phyloP scores from a whole-genome alignment of 2,888 invertebrate genomes.

The Orchesellides sinensis region DNA sequence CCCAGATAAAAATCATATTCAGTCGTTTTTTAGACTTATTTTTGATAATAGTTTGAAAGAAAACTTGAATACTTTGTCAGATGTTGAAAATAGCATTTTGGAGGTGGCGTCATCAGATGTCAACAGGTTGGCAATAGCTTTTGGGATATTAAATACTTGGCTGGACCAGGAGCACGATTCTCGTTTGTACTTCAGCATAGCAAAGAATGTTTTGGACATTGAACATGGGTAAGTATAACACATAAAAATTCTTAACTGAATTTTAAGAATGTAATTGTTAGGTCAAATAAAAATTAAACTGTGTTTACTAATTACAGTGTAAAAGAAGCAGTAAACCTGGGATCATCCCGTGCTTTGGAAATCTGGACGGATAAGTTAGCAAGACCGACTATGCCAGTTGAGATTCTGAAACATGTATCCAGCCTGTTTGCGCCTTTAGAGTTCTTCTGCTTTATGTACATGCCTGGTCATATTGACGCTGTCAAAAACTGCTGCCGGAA shows the following conservation, averaged over 20 bases:
- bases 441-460: slow-evolving; percentile 71
- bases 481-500: slow-evolving; percentile 73
- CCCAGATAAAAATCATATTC: not conserved
- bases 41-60: not conserved
- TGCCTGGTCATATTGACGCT: slow-evolving; percentile 73
- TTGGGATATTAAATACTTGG: slow-evolving; percentile 64
- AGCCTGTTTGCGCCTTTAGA: slow-evolving; percentile 62
- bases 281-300: not conserved
- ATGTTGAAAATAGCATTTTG: slow-evolving; percentile 26
- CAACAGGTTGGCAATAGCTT: slow-evolving; percentile 65
- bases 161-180: slow-evolving; percentile 28
- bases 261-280: not conserved
- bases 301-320: slow-evolving; percentile 48
- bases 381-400: slow-evolving; percentile 2
- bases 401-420: slow-evolving; percentile 1
- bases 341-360: slow-evolving; percentile 69
- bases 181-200: slow-evolving; percentile 38
- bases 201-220: slow-evolving; percentile 44
- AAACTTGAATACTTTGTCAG: not conserved
- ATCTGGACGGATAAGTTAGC: slow-evolving; percentile 69
- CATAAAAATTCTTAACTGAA: not conserved
- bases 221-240: slow-evolving; percentile 61
- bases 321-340: slow-evolving; percentile 71
- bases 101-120: slow-evolving; percentile 23
- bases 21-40: slow-evolving; percentile 13